These are phyloP conservation scores for Ardeotis arabs DNA, from an alignment of 2,113 vertebrate species.

Conservation along the genomic window DNA sequence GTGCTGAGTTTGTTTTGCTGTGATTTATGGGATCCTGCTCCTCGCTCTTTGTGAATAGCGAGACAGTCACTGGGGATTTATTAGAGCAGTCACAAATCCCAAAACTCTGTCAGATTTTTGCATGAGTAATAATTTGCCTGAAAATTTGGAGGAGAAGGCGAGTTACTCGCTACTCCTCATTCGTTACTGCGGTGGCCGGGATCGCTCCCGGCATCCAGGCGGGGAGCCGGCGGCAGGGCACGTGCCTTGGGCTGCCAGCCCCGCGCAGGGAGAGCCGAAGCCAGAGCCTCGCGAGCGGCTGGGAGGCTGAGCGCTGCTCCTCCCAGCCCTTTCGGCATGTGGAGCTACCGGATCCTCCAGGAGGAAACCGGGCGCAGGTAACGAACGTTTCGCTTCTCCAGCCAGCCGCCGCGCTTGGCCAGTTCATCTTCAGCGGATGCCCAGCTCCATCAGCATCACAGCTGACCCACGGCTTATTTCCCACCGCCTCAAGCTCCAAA, in stretches of 20 bases:
- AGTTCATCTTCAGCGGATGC: background rate
- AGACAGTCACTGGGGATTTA: conserved; percentile 44
- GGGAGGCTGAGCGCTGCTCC: background rate
- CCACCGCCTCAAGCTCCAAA: background rate
- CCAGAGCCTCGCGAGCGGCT: background rate
- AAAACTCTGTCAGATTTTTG: conserved; percentile 20
- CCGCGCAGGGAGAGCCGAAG: background rate
- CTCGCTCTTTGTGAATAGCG: conserved; percentile 30
- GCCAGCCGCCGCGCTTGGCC: background rate
- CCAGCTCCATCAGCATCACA: background rate
- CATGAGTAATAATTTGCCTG: conserved; percentile 33
- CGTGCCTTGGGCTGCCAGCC: background rate
- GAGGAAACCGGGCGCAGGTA: background rate
- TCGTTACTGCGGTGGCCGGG: fast-evolving
- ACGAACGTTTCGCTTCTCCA: background rate
- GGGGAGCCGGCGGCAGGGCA: background rate
- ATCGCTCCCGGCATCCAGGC: background rate
- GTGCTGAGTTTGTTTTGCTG: conserved; percentile 53
- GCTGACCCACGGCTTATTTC: background rate
- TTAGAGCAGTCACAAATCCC: conserved; percentile 39
- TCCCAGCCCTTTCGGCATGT: background rate
- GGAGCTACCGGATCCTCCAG: background rate
- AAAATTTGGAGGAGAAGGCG: background rate
- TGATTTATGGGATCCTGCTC: conserved; percentile 60
- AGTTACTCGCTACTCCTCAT: background rate